Percentiles rank a stretch among this genome's conserved stretches.
Evolutionary conservation across 2,888 invertebrate species (phyloP).

Genomic region (Melanotus villosus): DNA sequence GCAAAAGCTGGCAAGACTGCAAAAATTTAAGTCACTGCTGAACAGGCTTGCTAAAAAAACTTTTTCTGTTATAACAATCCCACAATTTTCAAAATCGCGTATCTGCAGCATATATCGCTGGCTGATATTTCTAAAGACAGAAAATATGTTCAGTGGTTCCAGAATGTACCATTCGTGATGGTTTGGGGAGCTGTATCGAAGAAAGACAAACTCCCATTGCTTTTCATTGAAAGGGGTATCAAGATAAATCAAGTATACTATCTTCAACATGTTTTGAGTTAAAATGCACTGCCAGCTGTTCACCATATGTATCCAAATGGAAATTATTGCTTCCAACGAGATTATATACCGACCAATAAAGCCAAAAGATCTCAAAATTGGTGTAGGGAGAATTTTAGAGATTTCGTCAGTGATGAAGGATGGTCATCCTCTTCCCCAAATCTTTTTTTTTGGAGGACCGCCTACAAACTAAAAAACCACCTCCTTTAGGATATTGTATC

Average conservation of each 20-base stretch:
- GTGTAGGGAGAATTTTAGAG: too few relatives aligned
- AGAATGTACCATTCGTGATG: background rate
- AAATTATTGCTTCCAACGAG: background rate
- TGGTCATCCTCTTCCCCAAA: too few relatives aligned
- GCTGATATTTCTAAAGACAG: background rate
- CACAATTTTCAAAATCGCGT: background rate
- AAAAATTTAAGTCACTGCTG: background rate
- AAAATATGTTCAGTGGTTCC: background rate
- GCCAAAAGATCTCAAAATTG: too few relatives aligned
- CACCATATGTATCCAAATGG: background rate
- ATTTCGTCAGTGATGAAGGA: too few relatives aligned
- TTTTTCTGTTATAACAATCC: background rate
- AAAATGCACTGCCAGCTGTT: background rate
- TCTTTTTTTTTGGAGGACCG: too few relatives aligned
- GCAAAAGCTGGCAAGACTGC: background rate
- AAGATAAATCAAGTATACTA: background rate
- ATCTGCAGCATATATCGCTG: background rate
- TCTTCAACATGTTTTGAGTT: background rate
- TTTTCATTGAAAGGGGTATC: background rate
- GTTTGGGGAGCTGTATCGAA: background rate
- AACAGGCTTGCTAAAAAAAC: background rate
- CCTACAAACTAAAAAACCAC: too few relatives aligned
- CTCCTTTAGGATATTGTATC: too few relatives aligned
- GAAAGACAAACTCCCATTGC: background rate
- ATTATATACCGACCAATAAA: too few relatives aligned